phyloP scores from a whole-genome alignment of 1,140 invertebrate species.

The Vollenhovia emeryi region DNA sequence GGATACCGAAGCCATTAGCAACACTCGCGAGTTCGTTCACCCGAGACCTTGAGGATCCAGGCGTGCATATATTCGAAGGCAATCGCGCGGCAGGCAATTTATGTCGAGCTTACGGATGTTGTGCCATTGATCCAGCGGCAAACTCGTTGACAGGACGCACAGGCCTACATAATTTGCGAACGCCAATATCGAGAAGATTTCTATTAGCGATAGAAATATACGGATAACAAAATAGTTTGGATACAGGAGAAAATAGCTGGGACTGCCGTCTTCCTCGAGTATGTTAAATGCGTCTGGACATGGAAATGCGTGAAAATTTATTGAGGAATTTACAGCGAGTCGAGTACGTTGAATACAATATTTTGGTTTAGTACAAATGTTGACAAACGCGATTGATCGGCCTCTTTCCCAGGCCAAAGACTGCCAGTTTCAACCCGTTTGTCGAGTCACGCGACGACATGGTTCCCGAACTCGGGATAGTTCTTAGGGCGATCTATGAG shows the following conservation, averaged over 20 bases:
- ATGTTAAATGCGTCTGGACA: neutral
- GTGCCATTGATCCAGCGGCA: neutral
- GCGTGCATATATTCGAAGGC: conserved; percentile 19
- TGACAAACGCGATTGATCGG: neutral
- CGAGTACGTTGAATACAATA: neutral
- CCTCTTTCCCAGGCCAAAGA: conserved; percentile 50
- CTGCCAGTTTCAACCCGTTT: conserved; percentile 16
- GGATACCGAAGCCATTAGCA: conserved; percentile 69
- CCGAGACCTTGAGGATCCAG: conserved; percentile 74
- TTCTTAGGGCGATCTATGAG: neutral
- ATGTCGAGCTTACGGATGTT: conserved; percentile 20
- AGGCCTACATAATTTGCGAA: neutral
- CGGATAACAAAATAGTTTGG: neutral
- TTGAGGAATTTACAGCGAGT: conserved; percentile 17
- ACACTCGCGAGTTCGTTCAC: conserved; percentile 76
- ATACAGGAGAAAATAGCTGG: neutral
- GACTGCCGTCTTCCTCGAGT: neutral
- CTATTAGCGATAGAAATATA: neutral
- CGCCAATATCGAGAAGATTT: neutral
- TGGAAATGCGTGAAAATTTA: conserved; percentile 25
- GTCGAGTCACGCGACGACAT: neutral
- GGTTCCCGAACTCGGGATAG: neutral
- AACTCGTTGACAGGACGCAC: neutral
- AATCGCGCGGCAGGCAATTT: conserved; percentile 34
- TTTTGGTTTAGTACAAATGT: neutral